Evolutionary conservation across 2,113 vertebrate species (phyloP), one percentile per base, ranked within the genome.

Genomic region (Megaleporinus macrocephalus): DNA sequence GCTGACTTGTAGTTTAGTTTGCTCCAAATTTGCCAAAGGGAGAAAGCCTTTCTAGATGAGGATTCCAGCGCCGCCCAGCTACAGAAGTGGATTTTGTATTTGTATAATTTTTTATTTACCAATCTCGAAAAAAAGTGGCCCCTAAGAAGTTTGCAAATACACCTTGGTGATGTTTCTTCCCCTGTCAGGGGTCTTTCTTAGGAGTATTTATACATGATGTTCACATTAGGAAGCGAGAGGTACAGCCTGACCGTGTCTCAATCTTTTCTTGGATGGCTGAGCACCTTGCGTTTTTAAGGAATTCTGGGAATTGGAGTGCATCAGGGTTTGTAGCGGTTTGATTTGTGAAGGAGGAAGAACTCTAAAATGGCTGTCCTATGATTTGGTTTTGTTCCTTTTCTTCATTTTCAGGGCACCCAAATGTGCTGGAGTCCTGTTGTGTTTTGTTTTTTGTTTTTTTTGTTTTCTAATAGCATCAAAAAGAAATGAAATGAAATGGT

Each of bases 11-110:
- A 76, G 59, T 68, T 44, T 76, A 79, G 80, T 69, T 65, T 69
- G 53, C 47, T 75, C 69, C 41, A 75, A 82, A 84, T 76, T 82
- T 83, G 86, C 80, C 76, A 83, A 85, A 81, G 78, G 83, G 66
- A 63, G 76, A 65, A 76, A 41, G 24, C 24, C 10, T 79, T 82
- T 78, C 68, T 65, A 63, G 72, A 44, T 22, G 74, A 81, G 49
- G 75, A 77, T 53, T 81, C 75, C 41, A 73, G 73, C 33, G 68
- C 81, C 27, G 51, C 83, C 66, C n/a, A 65, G 57, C 73, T 73
- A 57, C 73, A 63, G 63, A 41, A 63, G 76, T 68, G 66, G 78
- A 78, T 84, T 87, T 85, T 85, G 41, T 87, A 83, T 83, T 71
- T 57, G 63, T 57, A 72, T 2, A 44, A 83, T 85, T 49, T 5